Evolutionary conservation across 2,113 vertebrate genomes (phyloP).

Genomic region (Numida meleagris): DNA sequence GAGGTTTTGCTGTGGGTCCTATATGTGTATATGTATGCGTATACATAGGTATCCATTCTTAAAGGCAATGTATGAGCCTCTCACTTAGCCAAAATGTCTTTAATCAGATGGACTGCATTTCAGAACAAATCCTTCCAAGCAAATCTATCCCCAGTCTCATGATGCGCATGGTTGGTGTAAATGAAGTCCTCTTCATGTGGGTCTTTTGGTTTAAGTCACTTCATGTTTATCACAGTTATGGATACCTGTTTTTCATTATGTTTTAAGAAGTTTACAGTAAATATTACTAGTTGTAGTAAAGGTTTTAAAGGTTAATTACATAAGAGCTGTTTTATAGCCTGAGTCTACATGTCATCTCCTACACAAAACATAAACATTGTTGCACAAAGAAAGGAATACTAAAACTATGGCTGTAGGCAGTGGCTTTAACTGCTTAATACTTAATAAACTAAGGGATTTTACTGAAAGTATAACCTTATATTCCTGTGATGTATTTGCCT

Average conservation of each 20-base stretch:
- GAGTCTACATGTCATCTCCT: not conserved
- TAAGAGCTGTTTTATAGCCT: not conserved
- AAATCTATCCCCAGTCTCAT: not conserved
- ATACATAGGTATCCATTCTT: not conserved
- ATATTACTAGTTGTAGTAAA: not conserved
- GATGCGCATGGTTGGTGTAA: not conserved
- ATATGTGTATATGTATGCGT: not conserved
- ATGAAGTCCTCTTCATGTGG: not conserved
- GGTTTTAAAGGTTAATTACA: not conserved
- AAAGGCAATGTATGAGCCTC: not conserved
- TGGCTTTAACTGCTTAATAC: not conserved
- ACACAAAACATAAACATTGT: not conserved
- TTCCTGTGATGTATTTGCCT: not conserved
- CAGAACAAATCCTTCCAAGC: not conserved
- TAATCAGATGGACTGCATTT: not conserved
- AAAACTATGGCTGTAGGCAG: not conserved
- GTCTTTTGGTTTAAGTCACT: not conserved
- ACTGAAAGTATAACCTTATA: not conserved
- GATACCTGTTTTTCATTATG: not conserved
- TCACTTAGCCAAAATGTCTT: not conserved
- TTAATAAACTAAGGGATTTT: not conserved
- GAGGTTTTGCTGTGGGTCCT: not conserved
- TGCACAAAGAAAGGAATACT: not conserved
- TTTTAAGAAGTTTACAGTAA: not conserved
- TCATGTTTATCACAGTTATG: not conserved